These are phyloP conservation scores for Euglossa dilemma DNA, from an alignment of 1,140 invertebrate species.

Conservation along the genomic window DNA sequence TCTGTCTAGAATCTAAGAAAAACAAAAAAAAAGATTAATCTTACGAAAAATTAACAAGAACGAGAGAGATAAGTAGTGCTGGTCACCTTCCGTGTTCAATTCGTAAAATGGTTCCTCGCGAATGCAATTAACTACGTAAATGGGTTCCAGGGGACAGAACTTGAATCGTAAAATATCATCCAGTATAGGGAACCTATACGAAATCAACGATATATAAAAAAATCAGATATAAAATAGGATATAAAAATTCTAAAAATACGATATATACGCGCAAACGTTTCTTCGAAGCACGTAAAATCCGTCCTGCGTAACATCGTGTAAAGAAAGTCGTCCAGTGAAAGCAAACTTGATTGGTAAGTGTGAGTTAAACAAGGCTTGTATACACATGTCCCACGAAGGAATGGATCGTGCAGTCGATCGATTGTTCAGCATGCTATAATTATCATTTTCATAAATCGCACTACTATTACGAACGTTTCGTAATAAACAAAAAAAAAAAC, in stretches of 20 bases:
- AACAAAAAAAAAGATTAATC: too few species aligned
- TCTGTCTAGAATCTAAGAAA: conserved; percentile 9
- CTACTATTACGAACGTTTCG: too few species aligned
- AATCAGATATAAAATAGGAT: not conserved
- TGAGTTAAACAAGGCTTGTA: conserved; percentile 81
- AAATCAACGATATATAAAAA: not conserved
- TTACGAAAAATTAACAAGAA: not conserved
- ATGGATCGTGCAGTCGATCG: conserved; percentile 77
- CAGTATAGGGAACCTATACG: conserved; percentile 74
- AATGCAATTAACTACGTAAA: conserved; percentile 75
- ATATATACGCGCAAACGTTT: conserved; percentile 69
- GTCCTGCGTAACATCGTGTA: conserved; percentile 82
- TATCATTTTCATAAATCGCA: not conserved
- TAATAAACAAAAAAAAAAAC: too few species aligned
- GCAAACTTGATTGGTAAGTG: conserved; percentile 84
- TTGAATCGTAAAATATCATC: conserved; percentile 74
- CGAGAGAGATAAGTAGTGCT: not conserved
- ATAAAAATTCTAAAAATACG: not conserved
- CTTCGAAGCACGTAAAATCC: conserved; percentile 77
- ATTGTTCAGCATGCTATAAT: conserved; percentile 82
- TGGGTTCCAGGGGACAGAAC: conserved; percentile 70
- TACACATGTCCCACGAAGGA: conserved; percentile 82
- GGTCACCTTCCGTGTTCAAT: not conserved
- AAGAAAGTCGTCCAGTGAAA: conserved; percentile 82
- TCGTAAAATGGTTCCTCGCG: not conserved